Evolutionary conservation across 2,888 invertebrate genomes (phyloP), one percentile per base, ranked within the genome.

Genomic region (Campoletis raptor): DNA sequence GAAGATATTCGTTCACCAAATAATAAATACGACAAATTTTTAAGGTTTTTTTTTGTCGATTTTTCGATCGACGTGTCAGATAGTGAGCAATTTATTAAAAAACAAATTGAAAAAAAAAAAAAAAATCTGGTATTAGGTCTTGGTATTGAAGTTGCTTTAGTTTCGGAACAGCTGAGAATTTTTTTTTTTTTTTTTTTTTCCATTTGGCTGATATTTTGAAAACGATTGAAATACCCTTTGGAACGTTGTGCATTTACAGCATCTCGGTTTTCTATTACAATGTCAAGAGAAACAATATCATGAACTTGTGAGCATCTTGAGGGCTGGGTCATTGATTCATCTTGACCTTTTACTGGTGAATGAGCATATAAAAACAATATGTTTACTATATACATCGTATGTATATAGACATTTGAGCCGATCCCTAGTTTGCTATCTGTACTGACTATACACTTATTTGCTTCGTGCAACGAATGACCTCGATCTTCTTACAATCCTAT

Each of bases 321-420:
- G 89, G 90, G 90, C 90, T 89, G 90, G 90, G 90, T 88, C 89
- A 84, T 9, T 89, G 90, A 90, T 90, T 90, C 89, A 90, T 90
- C 90, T 89, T 90, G 89, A 90, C 91, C 90, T 90, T 90, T 90
- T 85, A 84, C 89, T 80, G 87, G 87, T 87, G 88, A 89, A 90
- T 45, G 61, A 48, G 36, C 48, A n/a, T 12, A 64, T 45, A 42
- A 61, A 61, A 64, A 76, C 61, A 64, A 76, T 61, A 76, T 64
- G 30, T 21, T 36, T 36, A 36, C 52, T 72, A 52, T 52, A 57
- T 70, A 42, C 15, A 66, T 52, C 42, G 66, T 67, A 67, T 78
- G 2, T 30, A 81, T 78, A 85, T 57, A 61, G 21, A 77, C 24
- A 21, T 48, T 18, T 66, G 57, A 89, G 90, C 88, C 89, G 85